A percentile compares a stretch with the other conserved stretches of the same genome.
Evolutionary conservation across 2,888 invertebrate genomes (phyloP).

Genomic region (Drosophila antonietae): DNA sequence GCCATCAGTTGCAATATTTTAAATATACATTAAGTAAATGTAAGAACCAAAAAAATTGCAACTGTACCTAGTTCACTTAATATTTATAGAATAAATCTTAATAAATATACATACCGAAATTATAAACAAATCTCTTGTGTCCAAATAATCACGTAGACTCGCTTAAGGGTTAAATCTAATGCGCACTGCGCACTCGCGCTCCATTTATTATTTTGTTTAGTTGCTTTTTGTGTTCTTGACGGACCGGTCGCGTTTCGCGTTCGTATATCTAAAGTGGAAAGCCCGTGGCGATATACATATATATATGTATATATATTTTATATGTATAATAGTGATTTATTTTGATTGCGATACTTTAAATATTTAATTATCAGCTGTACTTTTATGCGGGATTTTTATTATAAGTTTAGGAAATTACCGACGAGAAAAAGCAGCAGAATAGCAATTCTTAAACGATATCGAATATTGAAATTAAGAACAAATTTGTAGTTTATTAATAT

Average conservation of each 20-base stretch:
- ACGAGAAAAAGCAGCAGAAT: slow-evolving; percentile 6
- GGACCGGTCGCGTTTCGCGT: slow-evolving; percentile 39
- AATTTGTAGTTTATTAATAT: slow-evolving; percentile 81
- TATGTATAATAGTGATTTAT: slow-evolving; percentile 15
- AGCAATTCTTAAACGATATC: slow-evolving; percentile 17
- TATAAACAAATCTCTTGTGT: slow-evolving; percentile 11
- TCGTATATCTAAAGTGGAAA: slow-evolving; percentile 7
- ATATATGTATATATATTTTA: slow-evolving; percentile 3
- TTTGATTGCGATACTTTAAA: slow-evolving; percentile 19
- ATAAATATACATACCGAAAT: slow-evolving; percentile 40
- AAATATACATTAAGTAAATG: slow-evolving; percentile 51
- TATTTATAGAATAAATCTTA: slow-evolving; percentile 41
- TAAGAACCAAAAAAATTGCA: slow-evolving; percentile 57
- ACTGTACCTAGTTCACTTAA: slow-evolving; percentile 59
- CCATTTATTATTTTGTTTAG: slow-evolving; percentile 29
- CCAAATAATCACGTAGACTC: slow-evolving; percentile 1
- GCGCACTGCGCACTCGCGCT: slow-evolving; percentile 42
- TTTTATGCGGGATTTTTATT: slow-evolving; percentile 17
- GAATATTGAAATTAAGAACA: slow-evolving; percentile 10
- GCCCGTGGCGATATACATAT: slow-evolving; percentile 12
- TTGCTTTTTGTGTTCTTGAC: slow-evolving; percentile 43
- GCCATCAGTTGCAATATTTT: slow-evolving; percentile 64
- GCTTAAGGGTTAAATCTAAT: slow-evolving; percentile 47
- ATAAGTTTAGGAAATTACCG: background rate
- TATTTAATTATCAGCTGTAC: background rate